These are phyloP conservation scores for Lepisosteus oculatus DNA, from an alignment of 2,113 vertebrate genomes.

Conservation along the genomic window DNA sequence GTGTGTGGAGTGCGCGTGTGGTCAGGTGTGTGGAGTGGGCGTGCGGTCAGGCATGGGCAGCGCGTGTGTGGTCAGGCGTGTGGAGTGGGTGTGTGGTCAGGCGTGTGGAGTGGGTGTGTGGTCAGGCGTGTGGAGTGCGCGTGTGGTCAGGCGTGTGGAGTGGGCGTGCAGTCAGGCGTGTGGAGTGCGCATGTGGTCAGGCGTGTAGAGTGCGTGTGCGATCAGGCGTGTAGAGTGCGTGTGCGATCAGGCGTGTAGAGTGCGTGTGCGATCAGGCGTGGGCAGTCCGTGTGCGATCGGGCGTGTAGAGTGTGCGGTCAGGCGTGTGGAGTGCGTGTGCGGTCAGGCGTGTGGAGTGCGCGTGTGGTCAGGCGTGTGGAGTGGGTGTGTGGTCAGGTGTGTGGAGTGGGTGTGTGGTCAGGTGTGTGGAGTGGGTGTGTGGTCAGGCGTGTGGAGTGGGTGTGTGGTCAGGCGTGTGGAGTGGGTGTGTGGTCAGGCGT, in stretches of 20 bases:
- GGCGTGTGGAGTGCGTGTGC: not conserved
- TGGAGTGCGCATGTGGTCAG: not conserved
- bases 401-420: not conserved
- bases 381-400: constrained; percentile 69
- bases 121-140: too few relatives aligned
- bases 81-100: not conserved
- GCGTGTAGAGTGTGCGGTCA: not conserved
- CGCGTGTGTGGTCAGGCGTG: too few relatives aligned
- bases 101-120: too few relatives aligned
- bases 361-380: not conserved
- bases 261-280: too few relatives aligned
- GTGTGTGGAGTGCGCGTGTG: not conserved
- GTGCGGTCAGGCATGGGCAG: too few relatives aligned
- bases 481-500: too few relatives aligned
- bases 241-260: too few relatives aligned
- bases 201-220: constrained; percentile 55
- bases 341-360: not conserved
- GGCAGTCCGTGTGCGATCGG: too few relatives aligned
- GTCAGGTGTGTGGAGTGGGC: not conserved
- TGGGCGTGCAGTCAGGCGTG: not conserved
- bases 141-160: not conserved
- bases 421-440: too few relatives aligned
- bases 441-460: too few relatives aligned
- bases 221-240: constrained; percentile 47
- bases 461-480: not conserved